Evolutionary conservation across 2,797 vertebrate genomes (phyloP), one percentile per base, ranked within the genome.

Genomic region (Lepilemur septentrionalis): DNA sequence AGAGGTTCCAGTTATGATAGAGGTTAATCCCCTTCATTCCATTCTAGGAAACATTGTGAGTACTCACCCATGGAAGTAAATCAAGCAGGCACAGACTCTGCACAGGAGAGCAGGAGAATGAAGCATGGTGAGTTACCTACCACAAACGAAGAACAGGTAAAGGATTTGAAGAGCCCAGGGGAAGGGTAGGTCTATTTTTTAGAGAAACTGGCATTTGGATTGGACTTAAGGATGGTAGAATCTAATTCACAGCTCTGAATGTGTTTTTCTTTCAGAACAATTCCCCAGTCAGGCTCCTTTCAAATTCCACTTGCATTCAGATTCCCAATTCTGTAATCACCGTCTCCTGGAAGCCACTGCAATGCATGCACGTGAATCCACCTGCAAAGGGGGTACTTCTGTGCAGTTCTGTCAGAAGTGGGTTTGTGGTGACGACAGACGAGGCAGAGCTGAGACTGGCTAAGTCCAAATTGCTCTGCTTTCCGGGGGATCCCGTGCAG

Each of bases 241-340:
- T 52, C 5, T 35, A 75, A 88, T 48, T 63, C 81, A 73, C 30
- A 48, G 79, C 55, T 80, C 91, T 93, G 18, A 72, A 82, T 57
- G 63, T 46, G 48, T 48, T 91, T 90, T 61, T 81, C 88, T 81
- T 93, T 81, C 87, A 65, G 61, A 96, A 93, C 73, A 80, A 73
- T 79, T 46, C 82, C 63, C 50, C 20, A 43, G 59, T n/a, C 79
- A 91, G 43, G 75, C 57, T 88, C 89, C 84, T 83, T 59, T 93
- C 38, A 85, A 78, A 95, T 78, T 85, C 46, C 30, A 84, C 22
- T 94, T 86, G 30, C 7, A 95, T 55, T 59, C 82, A 86, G 79
- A 63, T 70, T 61, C 79, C 30, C 65, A 63, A 48, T 35, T 52
- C 82, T 72, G 63, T 20, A 76, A 32, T 76, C 82, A 25, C 23